A percentile compares a stretch with the other conserved stretches of the same genome.
Conservation (phyloP, 2,113 vertebrate species). For the Leucosticte australis region DNA sequence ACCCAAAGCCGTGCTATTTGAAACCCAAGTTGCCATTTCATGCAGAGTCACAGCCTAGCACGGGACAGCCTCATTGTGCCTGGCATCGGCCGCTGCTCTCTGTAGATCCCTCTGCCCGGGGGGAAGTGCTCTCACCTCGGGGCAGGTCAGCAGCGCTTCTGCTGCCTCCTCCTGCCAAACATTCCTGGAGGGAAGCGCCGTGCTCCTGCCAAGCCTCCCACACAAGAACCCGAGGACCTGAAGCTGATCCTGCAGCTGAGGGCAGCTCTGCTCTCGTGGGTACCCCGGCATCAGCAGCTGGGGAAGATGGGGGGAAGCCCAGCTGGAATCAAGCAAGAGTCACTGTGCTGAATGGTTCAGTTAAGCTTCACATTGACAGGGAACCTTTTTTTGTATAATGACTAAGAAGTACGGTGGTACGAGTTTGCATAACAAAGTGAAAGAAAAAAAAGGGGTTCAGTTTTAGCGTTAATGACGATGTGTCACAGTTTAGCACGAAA, state of each 20-base stretch:
- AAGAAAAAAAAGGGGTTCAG: neutral
- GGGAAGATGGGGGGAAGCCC: neutral
- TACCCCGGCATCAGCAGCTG: neutral
- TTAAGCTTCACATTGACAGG: neutral
- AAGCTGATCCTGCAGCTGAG: neutral
- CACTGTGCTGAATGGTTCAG: neutral
- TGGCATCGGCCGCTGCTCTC: neutral
- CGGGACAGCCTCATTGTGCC: accelerated
- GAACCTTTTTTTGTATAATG: neutral
- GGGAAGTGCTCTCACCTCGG: neutral
- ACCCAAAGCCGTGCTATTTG: neutral
- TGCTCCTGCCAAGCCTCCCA: neutral
- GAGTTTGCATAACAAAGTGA: neutral
- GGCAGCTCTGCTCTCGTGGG: neutral
- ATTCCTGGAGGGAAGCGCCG: accelerated
- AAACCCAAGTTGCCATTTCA: neutral
- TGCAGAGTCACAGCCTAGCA: neutral
- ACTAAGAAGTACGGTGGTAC: neutral
- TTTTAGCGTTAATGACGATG: neutral
- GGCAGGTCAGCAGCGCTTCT: neutral
- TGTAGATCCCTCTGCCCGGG: neutral
- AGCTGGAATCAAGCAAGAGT: neutral
- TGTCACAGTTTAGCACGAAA: neutral
- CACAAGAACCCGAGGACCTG: accelerated
- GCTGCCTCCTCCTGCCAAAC: neutral